Evolutionary conservation across 2,888 invertebrate genomes (phyloP).

Genomic region (Brachynemurus nebulosus): DNA sequence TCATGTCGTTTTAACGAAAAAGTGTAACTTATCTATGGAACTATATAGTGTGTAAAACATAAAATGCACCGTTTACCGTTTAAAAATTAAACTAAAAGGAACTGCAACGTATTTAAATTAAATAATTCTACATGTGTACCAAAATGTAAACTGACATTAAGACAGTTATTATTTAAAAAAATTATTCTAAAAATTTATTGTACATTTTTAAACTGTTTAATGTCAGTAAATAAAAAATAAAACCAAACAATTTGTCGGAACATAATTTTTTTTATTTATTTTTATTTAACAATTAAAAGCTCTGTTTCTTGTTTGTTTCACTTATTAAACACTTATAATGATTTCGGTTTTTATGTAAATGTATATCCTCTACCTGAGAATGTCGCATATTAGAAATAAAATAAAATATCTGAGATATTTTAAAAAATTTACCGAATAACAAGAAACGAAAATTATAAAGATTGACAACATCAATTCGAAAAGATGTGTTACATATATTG

Average conservation of each 20-base stretch:
- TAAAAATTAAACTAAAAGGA: conserved; percentile 2
- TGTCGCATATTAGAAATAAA: not conserved
- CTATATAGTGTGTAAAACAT: not conserved
- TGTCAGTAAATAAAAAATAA: too few relatives aligned
- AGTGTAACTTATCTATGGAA: not conserved
- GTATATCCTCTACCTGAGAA: conserved; percentile 2
- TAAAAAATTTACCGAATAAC: too few relatives aligned
- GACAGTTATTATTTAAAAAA: not conserved
- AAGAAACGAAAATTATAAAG: too few relatives aligned
- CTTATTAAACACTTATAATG: not conserved
- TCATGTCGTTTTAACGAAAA: conserved; percentile 20
- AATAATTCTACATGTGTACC: too few relatives aligned
- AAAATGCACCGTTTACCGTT: conserved; percentile 2
- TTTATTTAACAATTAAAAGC: not conserved
- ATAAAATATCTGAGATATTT: not conserved
- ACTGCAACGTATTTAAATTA: conserved; percentile 1
- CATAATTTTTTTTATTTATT: not conserved
- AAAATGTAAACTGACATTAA: too few relatives aligned
- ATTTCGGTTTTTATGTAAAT: not conserved
- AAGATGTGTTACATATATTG: too few relatives aligned
- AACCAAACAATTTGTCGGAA: not conserved
- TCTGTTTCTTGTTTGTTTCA: not conserved
- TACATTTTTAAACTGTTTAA: too few relatives aligned
- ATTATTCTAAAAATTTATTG: not conserved
- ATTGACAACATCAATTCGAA: too few relatives aligned